Percentiles rank a stretch among this genome's conserved stretches.
These are phyloP conservation scores for Telmatochromis brachygnathus DNA, from an alignment of 2,113 vertebrate species.

Conservation along the genomic window DNA sequence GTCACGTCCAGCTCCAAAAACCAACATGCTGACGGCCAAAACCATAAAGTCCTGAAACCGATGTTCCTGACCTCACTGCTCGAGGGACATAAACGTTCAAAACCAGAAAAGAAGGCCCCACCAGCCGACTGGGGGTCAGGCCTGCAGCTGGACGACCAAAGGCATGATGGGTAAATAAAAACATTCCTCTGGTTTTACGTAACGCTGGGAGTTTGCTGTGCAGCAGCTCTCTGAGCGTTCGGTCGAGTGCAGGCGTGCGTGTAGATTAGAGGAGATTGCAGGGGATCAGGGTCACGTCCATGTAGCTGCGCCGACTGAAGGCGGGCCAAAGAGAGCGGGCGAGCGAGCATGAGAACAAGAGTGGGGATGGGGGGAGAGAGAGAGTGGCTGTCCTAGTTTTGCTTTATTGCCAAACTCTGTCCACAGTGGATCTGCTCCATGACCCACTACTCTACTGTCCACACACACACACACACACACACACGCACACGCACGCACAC, in stretches of 20 bases:
- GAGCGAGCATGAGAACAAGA: not conserved
- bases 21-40: fast-evolving
- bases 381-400: constrained; percentile 10
- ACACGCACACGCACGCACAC: not conserved
- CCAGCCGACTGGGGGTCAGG: not conserved
- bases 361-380: not conserved
- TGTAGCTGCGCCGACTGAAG: not conserved
- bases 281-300: constrained; percentile 39
- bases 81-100: not conserved
- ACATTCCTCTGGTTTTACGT: constrained; percentile 2
- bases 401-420: not conserved
- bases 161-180: constrained; percentile 35
- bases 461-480: not conserved
- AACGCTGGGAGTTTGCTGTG: not conserved
- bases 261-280: constrained; percentile 41
- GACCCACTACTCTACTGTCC: constrained; percentile 8
- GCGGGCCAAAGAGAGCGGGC: not conserved
- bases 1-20: fast-evolving
- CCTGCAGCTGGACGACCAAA: not conserved
- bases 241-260: not conserved
- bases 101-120: not conserved
- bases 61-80: not conserved
- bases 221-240: not conserved
- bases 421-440: not conserved
- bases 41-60: not conserved